Evolutionary conservation across 1,140 invertebrate species (phyloP), one percentile per base, ranked within the genome.

Genomic region (Drosophila saltans): DNA sequence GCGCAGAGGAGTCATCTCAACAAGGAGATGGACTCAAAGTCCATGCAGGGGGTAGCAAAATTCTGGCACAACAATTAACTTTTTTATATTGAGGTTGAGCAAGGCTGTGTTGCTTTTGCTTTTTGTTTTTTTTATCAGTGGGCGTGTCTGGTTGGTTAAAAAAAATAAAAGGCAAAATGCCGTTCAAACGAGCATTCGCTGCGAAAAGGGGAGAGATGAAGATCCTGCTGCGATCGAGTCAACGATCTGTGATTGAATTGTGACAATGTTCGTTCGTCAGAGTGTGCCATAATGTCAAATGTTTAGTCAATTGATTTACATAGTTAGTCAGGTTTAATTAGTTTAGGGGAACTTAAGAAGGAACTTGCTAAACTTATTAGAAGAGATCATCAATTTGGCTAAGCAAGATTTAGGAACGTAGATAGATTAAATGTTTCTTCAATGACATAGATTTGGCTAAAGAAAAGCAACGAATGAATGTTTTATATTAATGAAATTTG

Each of bases 11-110:
- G 4, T 4, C 33, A 36, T 36, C 33, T 6, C 65, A 58, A 43
- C 52, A 24, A 26, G 28, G 28, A 36, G 33, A 36, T 65, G 62
- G 66, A 40, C 43, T 45, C 36, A 68, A 64, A 57, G 41, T 70
- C 74, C 52, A 45, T 10, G 24, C 60, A 69, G 72, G 81, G 78
- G 75, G 80, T 86, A 72, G 61, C 60, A 52, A 48, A 52, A 26
- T 7, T 36, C 45, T 64, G 56, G 60, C 76, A 69, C 16, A 73
- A 89, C 84, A 86, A 86, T 86, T 86, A 88, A 89, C 83, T 86
- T 86, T 78, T 78, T 88, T 89, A 21, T 70, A 59, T 77, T 77
- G 74, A 77, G 74, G 73, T 89, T 81, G 80, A 52, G 43, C 40
- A n/a, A 63, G 28, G 43, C 41, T 48, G 58, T 68, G 69, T 61